Conservation (phyloP, 2,888 invertebrate genomes). For the Noctua janthina region DNA sequence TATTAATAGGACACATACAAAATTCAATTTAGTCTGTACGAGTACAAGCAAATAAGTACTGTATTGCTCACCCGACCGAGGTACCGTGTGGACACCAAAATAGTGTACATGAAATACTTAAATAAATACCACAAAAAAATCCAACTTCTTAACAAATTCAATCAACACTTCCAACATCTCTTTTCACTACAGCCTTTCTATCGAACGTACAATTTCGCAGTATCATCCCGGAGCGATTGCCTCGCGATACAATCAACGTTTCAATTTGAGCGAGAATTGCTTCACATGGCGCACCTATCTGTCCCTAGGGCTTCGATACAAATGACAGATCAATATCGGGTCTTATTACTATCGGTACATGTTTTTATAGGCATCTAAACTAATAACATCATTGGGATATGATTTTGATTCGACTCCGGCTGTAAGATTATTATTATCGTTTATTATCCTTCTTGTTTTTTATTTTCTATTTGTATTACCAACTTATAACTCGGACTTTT, state of each 20-base stretch:
- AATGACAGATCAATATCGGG: conserved; percentile 40
- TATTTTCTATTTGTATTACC: background rate
- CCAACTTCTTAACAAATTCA: conserved; percentile 7
- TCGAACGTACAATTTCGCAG: conserved; percentile 45
- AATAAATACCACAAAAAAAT: background rate
- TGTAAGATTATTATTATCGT: background rate
- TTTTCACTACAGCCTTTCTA: conserved; percentile 23
- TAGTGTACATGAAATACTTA: too few species aligned
- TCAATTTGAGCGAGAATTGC: conserved; percentile 63
- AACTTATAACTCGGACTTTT: background rate
- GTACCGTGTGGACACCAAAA: background rate
- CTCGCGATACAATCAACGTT: conserved; percentile 56
- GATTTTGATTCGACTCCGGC: background rate
- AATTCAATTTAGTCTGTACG: background rate
- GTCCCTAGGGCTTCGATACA: conserved; percentile 40
- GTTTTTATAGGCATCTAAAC: background rate
- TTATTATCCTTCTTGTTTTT: background rate
- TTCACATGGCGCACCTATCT: conserved; percentile 40
- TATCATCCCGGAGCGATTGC: conserved; percentile 46
- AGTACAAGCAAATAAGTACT: background rate
- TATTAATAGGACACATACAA: background rate
- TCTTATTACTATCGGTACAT: conserved; percentile 16
- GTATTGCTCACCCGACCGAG: too few species aligned
- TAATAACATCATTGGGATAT: conserved; percentile 9
- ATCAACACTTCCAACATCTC: conserved; percentile 24